These are phyloP conservation scores for Craseonycteris thonglongyai DNA, from an alignment of 2,113 vertebrate genomes.

Conservation along the genomic window DNA sequence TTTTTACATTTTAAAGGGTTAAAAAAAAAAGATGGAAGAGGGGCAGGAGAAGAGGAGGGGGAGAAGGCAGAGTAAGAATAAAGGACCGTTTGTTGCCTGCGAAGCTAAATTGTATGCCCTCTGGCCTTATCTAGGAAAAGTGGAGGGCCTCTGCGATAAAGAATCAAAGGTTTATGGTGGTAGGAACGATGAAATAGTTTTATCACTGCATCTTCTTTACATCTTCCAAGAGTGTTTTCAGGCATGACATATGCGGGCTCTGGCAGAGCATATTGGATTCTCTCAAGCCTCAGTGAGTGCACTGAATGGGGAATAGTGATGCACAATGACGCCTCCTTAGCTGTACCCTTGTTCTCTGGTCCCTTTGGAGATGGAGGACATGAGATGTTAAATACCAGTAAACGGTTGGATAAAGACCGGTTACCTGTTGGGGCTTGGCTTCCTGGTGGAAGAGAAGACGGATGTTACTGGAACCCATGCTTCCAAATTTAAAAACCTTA, in stretches of 20 bases:
- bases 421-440: background rate
- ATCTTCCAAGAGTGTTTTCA: background rate
- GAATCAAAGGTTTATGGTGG: background rate
- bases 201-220: background rate
- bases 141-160: background rate
- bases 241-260: background rate
- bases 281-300: background rate
- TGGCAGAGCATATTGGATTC: background rate
- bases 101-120: background rate
- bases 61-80: too few species aligned
- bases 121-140: background rate
- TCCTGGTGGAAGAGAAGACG: background rate
- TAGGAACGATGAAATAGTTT: background rate
- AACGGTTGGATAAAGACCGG: background rate
- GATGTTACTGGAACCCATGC: background rate
- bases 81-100: background rate
- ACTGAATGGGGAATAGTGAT: background rate
- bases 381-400: background rate
- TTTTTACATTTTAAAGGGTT: background rate
- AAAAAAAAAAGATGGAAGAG: background rate
- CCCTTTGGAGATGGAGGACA: background rate
- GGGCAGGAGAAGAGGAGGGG: background rate
- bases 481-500: too few species aligned
- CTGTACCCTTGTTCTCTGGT: background rate
- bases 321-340: background rate